These are phyloP conservation scores for Drosophila tanythrix DNA, from an alignment of 2,888 invertebrate genomes.

Conservation along the genomic window DNA sequence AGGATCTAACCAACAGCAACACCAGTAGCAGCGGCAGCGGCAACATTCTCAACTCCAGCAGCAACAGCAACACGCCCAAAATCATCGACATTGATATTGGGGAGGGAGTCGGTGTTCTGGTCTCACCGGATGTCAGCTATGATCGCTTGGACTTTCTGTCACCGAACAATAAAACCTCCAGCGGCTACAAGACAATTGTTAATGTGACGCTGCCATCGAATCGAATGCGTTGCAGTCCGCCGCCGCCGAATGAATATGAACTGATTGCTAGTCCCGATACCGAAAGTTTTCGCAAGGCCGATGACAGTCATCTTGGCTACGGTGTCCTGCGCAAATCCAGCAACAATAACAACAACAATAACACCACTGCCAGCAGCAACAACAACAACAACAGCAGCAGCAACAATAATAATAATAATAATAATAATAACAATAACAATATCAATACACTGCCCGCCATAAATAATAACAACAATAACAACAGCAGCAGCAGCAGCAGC, in stretches of 20 bases:
- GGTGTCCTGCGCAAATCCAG: conserved; percentile 90
- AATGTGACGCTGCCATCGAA: conserved; percentile 86
- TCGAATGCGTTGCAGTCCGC: conserved; percentile 73
- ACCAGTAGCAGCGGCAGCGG: conserved; percentile 9
- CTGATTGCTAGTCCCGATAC: conserved; percentile 88
- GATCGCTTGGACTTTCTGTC: conserved; percentile 93
- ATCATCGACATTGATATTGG: conserved; percentile 82
- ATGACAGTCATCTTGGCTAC: conserved; percentile 92
- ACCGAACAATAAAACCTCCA: conserved; percentile 89
- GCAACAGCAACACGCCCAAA: conserved; percentile 60
- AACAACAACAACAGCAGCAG: conserved; percentile 31
- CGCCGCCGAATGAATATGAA: conserved; percentile 91
- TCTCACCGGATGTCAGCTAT: conserved; percentile 87
- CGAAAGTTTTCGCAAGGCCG: conserved; percentile 90
- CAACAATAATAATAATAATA: conserved; percentile 27
- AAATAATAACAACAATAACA: conserved; percentile 28
- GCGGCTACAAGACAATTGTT: conserved; percentile 90
- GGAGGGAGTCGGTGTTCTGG: conserved; percentile 60
- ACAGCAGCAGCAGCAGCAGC: conserved; percentile 26
- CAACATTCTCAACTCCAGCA: conserved; percentile 11
- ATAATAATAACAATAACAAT: conserved; percentile 30
- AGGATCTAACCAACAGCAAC: conserved; percentile 39
- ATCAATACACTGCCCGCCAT: conserved; percentile 47
- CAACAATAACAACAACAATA: conserved; percentile 16
- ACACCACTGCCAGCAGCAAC: conserved; percentile 31